Conservation (phyloP, 2,113 vertebrate genomes). For the Oryzias curvinotus region DNA sequence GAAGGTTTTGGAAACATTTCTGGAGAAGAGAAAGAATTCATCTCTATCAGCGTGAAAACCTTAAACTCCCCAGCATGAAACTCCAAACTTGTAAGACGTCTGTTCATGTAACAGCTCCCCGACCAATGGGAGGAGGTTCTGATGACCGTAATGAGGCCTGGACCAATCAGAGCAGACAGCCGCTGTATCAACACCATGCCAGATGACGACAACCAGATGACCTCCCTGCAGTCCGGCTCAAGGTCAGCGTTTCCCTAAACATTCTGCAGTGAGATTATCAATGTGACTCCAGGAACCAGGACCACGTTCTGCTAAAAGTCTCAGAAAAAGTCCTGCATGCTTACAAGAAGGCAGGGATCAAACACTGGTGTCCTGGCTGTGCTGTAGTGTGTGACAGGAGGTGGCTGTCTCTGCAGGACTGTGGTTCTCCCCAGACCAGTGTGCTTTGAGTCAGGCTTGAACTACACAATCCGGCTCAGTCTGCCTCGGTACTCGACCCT, state of each 20-base stretch:
- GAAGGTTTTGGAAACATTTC: no score
- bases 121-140: constrained; percentile 96
- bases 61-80: no score
- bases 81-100: background rate
- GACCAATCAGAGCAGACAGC: constrained; percentile 84
- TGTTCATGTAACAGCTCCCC: constrained; percentile 78
- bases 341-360: no score
- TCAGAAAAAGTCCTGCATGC: no score
- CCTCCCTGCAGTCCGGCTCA: constrained; percentile 89
- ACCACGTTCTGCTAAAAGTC: no score
- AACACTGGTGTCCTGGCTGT: no score
- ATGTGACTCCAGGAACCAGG: no score
- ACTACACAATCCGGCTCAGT: constrained; percentile 91
- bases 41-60: no score
- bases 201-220: constrained; percentile 90
- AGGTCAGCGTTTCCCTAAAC: constrained; percentile 71
- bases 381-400: no score
- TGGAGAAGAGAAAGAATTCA: no score
- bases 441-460: constrained; percentile 91
- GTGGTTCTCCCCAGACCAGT: constrained; percentile 86
- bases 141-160: constrained; percentile 85
- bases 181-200: constrained; percentile 93
- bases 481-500: constrained; percentile 85
- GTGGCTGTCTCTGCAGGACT: constrained; percentile 72
- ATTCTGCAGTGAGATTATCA: no score